Evolutionary conservation across 2,797 vertebrate genomes (phyloP).

Genomic region (Synanceia verrucosa): DNA sequence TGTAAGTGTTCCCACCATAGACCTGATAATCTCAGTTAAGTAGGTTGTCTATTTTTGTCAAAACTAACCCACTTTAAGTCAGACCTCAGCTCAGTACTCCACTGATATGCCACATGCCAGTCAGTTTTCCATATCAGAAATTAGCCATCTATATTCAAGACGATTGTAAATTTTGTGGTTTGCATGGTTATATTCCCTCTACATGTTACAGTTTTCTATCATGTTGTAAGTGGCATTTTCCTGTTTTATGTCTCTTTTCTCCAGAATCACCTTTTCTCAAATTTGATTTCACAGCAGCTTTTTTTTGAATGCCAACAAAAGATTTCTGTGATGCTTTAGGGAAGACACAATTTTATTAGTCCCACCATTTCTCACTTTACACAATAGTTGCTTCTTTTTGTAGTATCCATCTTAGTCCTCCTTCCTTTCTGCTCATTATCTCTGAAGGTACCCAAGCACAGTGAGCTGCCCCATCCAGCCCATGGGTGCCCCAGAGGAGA

Average conservation of each 20-base stretch:
- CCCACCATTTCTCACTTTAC: background rate
- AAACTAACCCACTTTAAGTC: constrained; percentile 36
- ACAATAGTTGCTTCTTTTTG: too few species aligned
- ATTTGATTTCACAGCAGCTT: background rate
- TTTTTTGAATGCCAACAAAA: background rate
- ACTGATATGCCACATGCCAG: too few species aligned
- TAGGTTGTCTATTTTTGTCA: constrained; percentile 40
- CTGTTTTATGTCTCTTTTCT: too few species aligned
- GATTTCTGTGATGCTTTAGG: background rate
- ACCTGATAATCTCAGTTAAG: background rate
- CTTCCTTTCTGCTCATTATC: background rate
- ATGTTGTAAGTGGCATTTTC: accelerated
- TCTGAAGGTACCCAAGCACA: constrained; percentile 88
- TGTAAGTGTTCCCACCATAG: background rate
- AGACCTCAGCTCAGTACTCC: constrained; percentile 5
- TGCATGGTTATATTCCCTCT: background rate
- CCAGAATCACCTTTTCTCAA: background rate
- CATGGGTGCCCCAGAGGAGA: constrained; percentile 86
- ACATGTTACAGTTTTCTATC: background rate
- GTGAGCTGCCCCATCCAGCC: constrained; percentile 85
- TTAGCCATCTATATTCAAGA: background rate
- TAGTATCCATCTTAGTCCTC: background rate
- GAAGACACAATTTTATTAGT: background rate
- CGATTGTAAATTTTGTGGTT: background rate
- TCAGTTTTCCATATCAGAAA: too few species aligned